These are phyloP conservation scores for Agrotis segetum DNA, from an alignment of 2,888 invertebrate species.

Conservation along the genomic window DNA sequence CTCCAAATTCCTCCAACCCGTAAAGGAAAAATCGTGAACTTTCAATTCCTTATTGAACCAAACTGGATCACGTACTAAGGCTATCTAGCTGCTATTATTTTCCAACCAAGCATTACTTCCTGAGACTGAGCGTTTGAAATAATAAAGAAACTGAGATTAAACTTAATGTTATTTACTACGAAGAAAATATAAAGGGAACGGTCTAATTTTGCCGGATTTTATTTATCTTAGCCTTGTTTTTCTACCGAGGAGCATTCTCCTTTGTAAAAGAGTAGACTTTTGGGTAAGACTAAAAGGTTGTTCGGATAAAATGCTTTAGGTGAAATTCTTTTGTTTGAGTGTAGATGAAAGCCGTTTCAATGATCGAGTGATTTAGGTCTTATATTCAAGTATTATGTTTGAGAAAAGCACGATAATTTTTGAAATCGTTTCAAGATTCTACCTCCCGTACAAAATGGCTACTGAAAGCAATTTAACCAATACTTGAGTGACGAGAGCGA, in stretches of 20 bases:
- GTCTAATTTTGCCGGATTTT: conserved; percentile 57
- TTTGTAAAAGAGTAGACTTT: conserved; percentile 18
- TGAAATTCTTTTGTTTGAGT: neutral
- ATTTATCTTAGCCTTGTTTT: conserved; percentile 53
- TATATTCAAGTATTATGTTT: neutral
- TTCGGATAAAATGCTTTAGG: conserved; percentile 4
- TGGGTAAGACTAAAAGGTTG: conserved; percentile 20
- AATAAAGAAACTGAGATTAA: conserved; percentile 62
- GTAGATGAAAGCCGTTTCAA: neutral
- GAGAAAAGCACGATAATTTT: neutral
- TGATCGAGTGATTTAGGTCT: neutral
- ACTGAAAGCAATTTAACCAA: neutral
- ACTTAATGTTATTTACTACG: conserved; percentile 62
- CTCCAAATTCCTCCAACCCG: conserved; percentile 37
- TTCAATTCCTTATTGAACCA: conserved; percentile 50
- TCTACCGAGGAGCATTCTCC: conserved; percentile 25
- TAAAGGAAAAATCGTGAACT: conserved; percentile 59
- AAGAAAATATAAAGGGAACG: conserved; percentile 44
- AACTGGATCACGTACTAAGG: conserved; percentile 56
- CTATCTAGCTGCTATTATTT: conserved; percentile 48
- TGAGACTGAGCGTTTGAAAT: conserved; percentile 56
- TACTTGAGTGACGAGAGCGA: too few species aligned
- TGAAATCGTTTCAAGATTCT: neutral
- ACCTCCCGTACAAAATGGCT: neutral
- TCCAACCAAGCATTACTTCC: conserved; percentile 46